A percentile compares a stretch with the other conserved stretches of the same genome.
These are phyloP conservation scores for Poicephalus meyeri DNA, from an alignment of 2,113 vertebrate genomes.

Conservation along the genomic window DNA sequence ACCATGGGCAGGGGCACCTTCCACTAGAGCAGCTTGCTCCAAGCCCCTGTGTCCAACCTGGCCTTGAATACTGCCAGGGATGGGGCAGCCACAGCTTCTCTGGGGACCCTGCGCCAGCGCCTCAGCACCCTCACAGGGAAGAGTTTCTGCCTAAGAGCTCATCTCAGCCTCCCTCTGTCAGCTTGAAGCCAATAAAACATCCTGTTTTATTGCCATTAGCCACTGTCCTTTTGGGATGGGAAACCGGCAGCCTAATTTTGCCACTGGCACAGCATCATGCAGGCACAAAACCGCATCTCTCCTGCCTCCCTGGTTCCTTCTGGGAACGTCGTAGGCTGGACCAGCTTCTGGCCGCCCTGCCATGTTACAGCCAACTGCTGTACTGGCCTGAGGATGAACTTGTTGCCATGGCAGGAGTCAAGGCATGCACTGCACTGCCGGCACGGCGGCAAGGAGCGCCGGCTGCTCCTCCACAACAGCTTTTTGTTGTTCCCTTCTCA, in stretches of 20 bases:
- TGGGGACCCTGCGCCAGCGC: not conserved
- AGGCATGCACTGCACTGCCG: not conserved
- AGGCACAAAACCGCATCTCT: not conserved
- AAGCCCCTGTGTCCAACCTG: not conserved
- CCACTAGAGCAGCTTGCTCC: not conserved
- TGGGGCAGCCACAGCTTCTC: too few relatives aligned
- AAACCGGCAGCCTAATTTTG: not conserved
- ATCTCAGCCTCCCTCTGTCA: not conserved
- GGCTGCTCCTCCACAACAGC: not conserved
- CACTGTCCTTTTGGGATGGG: not conserved
- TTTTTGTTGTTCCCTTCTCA: conserved; percentile 11
- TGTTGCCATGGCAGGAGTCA: conserved; percentile 62
- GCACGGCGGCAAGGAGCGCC: not conserved
- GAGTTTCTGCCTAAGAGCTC: accelerated
- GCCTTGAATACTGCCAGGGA: too few relatives aligned
- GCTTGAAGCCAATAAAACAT: not conserved
- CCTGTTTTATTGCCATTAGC: not conserved
- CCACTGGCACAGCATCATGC: not conserved
- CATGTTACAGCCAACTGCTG: not conserved
- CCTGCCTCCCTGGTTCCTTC: not conserved
- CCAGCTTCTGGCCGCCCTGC: not conserved
- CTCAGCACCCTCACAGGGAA: not conserved
- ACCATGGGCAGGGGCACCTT: not conserved
- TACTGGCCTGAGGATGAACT: conserved; percentile 54
- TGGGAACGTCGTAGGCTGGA: not conserved